Base-by-base conservation (phyloP, 2,113 vertebrate genomes). In the Sardina pilchardus region DNA sequence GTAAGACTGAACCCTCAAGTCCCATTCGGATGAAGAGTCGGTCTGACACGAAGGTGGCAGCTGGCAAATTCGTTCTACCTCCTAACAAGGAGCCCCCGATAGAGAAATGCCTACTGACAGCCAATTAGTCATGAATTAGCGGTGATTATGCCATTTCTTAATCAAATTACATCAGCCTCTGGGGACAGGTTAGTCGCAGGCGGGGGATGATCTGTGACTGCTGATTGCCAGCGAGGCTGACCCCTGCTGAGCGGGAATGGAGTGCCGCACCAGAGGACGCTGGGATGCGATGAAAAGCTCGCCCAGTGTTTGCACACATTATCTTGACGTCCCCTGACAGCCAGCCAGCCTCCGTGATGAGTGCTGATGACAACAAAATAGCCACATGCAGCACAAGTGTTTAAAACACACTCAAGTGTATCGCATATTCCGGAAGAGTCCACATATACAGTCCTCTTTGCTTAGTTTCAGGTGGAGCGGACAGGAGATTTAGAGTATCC, bases 81-180 rank as follows among this genome's bases (percentile, higher is more conserved):
- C 34, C 30, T 78, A 78, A 78, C 71, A 78, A 78, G 71, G 26
- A 78, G 71, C 26, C 71, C 71, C 30, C 71, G 71, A 78, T 78
- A 78, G 71, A 78, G 71, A 78, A 78, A 78, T 78, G 71, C 71
- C 34, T 36, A 78, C 71, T 78, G 71, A 78, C 71, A 78, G 71
- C 63, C 30, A 78, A 78, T 78, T 78, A 78, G 71, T 36, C 71
- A 78, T 2, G 34, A 78, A 78, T 78, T 78, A 78, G 26, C 26
- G 4, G 9, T 17, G 71, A 78, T 78, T 78, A 78, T 36, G 71
- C 71, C 71, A 36, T 78, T 36, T 78, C 71, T 78, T 78, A 78
- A 78, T 78, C 71, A 78, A 78, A 78, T 78, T 78, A 78, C 71
- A 36, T 30, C 71, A 17, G 26, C 71, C 26, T 34, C 71, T 34